phyloP scores from a whole-genome alignment of 92 coral and sea anemone species.

The Plumapathes pennacea region DNA sequence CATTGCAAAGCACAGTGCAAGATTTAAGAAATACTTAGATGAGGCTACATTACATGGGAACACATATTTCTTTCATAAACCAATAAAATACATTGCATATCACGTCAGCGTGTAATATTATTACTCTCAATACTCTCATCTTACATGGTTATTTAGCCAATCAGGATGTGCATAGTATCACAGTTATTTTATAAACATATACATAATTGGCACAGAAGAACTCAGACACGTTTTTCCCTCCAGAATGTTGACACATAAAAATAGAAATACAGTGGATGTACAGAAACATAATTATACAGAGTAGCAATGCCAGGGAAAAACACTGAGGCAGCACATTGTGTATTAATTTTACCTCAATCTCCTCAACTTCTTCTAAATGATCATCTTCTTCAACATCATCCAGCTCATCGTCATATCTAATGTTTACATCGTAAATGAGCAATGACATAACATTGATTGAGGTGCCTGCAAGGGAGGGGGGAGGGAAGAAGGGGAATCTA shows the following conservation, averaged over 20 bases:
- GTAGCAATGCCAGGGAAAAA: background rate
- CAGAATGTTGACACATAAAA: no score
- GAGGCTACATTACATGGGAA: background rate
- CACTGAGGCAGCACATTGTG: background rate
- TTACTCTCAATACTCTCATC: no score
- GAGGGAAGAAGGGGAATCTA: no score
- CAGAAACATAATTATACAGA: background rate
- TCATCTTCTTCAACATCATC: conserved; percentile 97
- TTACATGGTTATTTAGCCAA: no score
- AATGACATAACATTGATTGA: no score
- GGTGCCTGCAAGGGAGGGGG: no score
- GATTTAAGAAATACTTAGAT: background rate
- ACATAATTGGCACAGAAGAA: no score
- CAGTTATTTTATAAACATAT: no score
- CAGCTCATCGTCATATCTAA: conserved; percentile 91
- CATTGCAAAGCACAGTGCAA: background rate
- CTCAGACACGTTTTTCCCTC: no score
- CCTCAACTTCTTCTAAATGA: conserved; percentile 96
- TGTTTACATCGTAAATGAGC: no score
- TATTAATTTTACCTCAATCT: conserved; percentile 68
- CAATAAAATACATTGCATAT: background rate
- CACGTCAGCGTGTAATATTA: background rate
- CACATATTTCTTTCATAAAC: background rate
- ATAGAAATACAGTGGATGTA: background rate
- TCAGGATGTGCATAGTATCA: no score